Conservation (phyloP, 2,888 invertebrate genomes). For the Lottia scabra region DNA sequence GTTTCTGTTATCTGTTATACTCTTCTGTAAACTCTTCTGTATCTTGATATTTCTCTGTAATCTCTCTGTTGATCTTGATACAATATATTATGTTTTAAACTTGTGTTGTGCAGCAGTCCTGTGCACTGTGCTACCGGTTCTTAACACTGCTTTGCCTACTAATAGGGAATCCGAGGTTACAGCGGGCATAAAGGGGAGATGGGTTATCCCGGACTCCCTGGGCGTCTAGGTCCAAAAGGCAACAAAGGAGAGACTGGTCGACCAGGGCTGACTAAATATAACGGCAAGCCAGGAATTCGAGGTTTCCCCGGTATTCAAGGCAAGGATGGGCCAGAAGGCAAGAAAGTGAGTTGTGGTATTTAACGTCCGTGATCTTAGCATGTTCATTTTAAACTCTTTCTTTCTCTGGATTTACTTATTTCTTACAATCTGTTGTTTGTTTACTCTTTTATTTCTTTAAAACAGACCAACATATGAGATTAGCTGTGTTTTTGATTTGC, state of each 20-base stretch:
- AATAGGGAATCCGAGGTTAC: constrained; percentile 29
- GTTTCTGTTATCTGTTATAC: too few species aligned
- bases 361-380: constrained; percentile 5
- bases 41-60: too few species aligned
- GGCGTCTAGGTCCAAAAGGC: constrained; percentile 38
- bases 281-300: constrained; percentile 21
- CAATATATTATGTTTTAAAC: not conserved
- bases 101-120: not conserved
- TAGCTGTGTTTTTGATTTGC: too few species aligned
- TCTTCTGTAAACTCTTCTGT: too few species aligned
- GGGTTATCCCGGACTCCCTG: constrained; percentile 36
- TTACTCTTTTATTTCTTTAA: too few species aligned
- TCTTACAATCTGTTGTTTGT: too few species aligned
- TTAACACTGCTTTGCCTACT: constrained; percentile 19
- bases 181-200: constrained; percentile 31
- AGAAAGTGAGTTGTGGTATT: constrained; percentile 34
- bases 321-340: constrained; percentile 28
- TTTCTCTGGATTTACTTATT: too few species aligned
- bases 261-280: constrained; percentile 83
- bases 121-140: constrained; percentile 4
- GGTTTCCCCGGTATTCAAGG: constrained; percentile 25
- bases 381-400: not conserved
- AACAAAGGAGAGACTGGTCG: constrained; percentile 47
- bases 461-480: too few species aligned
- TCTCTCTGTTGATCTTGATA: too few species aligned